Evolutionary conservation across 2,113 vertebrate genomes (phyloP), one percentile per base, ranked within the genome.

Genomic region (Phaethon lepturus): DNA sequence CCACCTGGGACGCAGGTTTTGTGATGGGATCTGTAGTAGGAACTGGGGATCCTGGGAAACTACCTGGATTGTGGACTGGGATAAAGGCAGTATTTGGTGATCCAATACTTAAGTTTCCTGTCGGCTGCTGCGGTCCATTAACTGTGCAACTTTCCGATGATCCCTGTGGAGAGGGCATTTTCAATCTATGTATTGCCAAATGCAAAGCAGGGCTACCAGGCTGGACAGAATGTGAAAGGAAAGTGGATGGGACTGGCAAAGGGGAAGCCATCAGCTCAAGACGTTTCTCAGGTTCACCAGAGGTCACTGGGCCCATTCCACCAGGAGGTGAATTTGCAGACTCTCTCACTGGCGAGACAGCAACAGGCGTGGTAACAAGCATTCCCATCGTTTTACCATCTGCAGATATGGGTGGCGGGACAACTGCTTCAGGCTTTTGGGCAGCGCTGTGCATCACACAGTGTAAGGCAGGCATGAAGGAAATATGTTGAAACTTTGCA

Each of bases 101-200:
- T 90, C 98, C 98, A 24, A 98, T 85, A 71, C 93, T 98, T 93
- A 99, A 95, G 63, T 92, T 97, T 90, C 98, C 98, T 13, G 98
- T 68, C 0, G 98, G 98, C 58, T 98, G 98, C 93, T 98, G 98
- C 13, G 98, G 98, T 86, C 98, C 86, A 10, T 94, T 94, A 81
- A 96, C 93, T 49, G 66, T 95, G 96, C 98, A 98, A 81, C 96
- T 96, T 96, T 99, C 99, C 1, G 98, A 94, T 5, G 98, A 95
- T 24, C 98, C 98, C 95, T 98, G 99, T 0, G 97, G 78, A 45
- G 98, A 93, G 8, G 98, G 91, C 31, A 98, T 97, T 96, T 99
- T 99, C 75, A 99, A 98, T 79, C 99, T 98, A 33, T 99, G 99
- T 72, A 99, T 97, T 67, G 98, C 96, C 12, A 99, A 98, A 89